Evolutionary conservation across 2,888 invertebrate genomes (phyloP), one percentile per base, ranked within the genome.

Genomic region (Eilema sororculum): DNA sequence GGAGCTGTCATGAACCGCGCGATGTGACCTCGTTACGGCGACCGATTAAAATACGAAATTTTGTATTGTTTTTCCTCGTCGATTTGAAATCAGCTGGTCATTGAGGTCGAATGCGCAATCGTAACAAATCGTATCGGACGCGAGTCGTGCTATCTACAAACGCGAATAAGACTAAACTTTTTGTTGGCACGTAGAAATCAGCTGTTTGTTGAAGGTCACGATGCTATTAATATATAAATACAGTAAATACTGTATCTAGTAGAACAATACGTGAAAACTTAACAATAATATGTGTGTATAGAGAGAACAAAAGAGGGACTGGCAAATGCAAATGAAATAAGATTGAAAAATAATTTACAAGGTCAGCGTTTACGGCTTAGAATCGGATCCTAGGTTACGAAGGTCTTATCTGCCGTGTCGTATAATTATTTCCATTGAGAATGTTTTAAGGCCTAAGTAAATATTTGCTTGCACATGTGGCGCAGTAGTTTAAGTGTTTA

Each of bases 61-160:
- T 82, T 73, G 74, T 79, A 83, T 87, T 87, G 86, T 87, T 90
- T 90, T 90, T 89, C 89, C 87, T 89, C 82, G 80, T 84, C 84
- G 78, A 89, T 89, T 90, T 83, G 85, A 90, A 91, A 90, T 86
- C 88, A 80, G 77, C 72, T 80, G 77, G 79, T 79, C 78, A 73
- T 72, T 83, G 84, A 89, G 89, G 90, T 85, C 89, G 82, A 81
- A 81, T 87, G 82, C 85, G 87, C 87, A 89, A 90, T 87, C 86
- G 83, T 73, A 81, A 78, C 87, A 81, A 86, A 87, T 84, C 68
- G 82, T 72, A 78, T 76, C 78, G 75, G 76, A 78, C 78, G 78
- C 76, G 67, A 77, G 67, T 66, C 37, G 68, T 75, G 72, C 75
- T 74, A 77, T 79, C 72, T 76, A 79, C 65, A 72, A 76, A 72